Evolutionary conservation across 2,113 vertebrate genomes (phyloP), one percentile per base, ranked within the genome.

Genomic region (Isurus oxyrinchus): DNA sequence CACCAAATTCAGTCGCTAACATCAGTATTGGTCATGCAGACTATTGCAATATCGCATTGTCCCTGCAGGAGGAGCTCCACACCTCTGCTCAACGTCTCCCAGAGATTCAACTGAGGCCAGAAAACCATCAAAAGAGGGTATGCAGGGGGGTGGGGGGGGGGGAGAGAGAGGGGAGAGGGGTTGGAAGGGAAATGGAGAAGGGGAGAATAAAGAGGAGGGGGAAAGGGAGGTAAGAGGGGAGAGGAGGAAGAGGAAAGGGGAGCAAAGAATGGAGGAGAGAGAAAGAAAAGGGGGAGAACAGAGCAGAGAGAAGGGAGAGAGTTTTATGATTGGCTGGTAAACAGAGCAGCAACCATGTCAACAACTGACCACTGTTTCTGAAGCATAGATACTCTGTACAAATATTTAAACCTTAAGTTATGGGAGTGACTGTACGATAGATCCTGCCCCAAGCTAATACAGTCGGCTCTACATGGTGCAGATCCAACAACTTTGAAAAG

Each of bases 61-160:
- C 88, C 88, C 88, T 91, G 88, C 55, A 59, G 88, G 53, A 91
- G 88, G 88, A 91, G 88, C 88, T 91, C 86, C 10, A 31, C 25
- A 31, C 31, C 88, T 35, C 55, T 35, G 53, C 25, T 59, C 88
- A 91, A 13, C 3, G 2, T 0, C 2, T 31, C 8, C 4, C 88
- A 91, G 11, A 16, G 49, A 84, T 16, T 13, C 79, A 16, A 84
- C 1, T 27, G 13, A 81, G 11, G 2, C 35, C 72, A 79, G 72
- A n/a, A n/a, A n/a, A 11, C 2, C 0, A 40, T 14, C 76, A 81
- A n/a, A 11, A 16, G 3, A 19, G 63, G 2, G 63, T 66, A 19
- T 66, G 63, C 16, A 19, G 63, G 14, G 27, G 53, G 49, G 25
- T 27, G 86, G 27, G 23, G 21, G 11, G 23, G 1, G n/a, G n/a